A percentile compares a stretch with the other conserved stretches of the same genome.
Conservation (phyloP, 1,140 invertebrate species). For the Glomeris maerens region DNA sequence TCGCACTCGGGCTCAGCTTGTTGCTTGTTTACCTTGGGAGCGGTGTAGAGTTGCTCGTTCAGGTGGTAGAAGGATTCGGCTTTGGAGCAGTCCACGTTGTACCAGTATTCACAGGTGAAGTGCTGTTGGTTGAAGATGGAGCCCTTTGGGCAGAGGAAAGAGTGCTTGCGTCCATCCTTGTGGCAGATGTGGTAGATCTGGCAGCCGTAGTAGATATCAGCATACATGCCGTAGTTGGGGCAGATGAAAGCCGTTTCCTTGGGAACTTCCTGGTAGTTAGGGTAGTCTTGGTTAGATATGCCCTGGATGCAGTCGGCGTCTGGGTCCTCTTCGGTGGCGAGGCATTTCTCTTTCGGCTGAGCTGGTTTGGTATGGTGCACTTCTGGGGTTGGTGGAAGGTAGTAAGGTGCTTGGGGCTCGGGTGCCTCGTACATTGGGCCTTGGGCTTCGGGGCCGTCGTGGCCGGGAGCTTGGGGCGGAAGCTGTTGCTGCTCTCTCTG, state of each 20-base stretch:
- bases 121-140: slow-evolving; percentile 24
- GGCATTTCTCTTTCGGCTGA: no score
- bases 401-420: no score
- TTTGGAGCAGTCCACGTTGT: slow-evolving; percentile 23
- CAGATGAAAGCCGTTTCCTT: slow-evolving; percentile 18
- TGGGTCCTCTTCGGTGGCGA: no score
- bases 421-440: no score
- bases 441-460: no score
- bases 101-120: slow-evolving; percentile 25
- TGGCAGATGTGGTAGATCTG: slow-evolving; percentile 16
- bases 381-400: no score
- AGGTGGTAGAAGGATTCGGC: slow-evolving; percentile 18
- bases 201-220: no score
- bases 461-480: no score
- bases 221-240: slow-evolving; percentile 4
- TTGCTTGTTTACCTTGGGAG: no score
- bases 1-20: no score
- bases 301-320: slow-evolving; percentile 31
- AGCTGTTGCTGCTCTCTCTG: no score
- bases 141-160: slow-evolving; percentile 23
- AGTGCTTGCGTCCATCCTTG: slow-evolving; percentile 1
- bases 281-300: slow-evolving; percentile 37
- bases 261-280: slow-evolving; percentile 27
- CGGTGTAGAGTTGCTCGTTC: slow-evolving; percentile 17
- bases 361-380: no score